A percentile compares a stretch with the other conserved stretches of the same genome.
These are phyloP conservation scores for Tromatobia lineatoria DNA, from an alignment of 2,888 invertebrate species.

Conservation along the genomic window DNA sequence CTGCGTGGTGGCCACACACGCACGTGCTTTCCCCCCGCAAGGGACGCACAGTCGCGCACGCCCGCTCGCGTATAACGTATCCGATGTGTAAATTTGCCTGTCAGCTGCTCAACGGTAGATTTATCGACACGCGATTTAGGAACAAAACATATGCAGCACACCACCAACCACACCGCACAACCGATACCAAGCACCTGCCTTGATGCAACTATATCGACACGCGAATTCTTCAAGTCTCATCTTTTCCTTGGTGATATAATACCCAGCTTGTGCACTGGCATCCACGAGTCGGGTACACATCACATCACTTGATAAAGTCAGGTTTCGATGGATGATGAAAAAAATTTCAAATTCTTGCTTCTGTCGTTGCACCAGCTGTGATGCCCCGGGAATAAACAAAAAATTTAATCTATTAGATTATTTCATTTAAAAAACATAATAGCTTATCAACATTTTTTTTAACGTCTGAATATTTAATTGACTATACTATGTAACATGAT, in stretches of 20 bases:
- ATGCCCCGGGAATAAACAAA: background rate
- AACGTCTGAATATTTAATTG: too few species aligned
- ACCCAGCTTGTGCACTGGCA: too few species aligned
- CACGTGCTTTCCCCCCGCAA: slow-evolving; percentile 57
- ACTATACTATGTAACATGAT: too few species aligned
- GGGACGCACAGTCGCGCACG: slow-evolving; percentile 53
- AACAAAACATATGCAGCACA: slow-evolving; percentile 61
- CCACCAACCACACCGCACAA: background rate
- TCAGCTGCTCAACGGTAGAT: slow-evolving; percentile 71
- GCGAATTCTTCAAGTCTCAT: slow-evolving; percentile 48
- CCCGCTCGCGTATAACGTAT: slow-evolving; percentile 63
- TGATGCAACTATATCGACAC: slow-evolving; percentile 32
- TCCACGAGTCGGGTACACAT: background rate
- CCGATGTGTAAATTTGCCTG: slow-evolving; percentile 70
- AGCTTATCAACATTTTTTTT: too few species aligned
- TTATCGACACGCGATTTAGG: slow-evolving; percentile 70
- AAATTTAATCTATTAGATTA: too few species aligned
- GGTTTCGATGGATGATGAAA: background rate
- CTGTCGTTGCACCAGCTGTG: background rate
- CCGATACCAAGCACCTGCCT: slow-evolving; percentile 64
- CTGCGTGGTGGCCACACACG: slow-evolving; percentile 57
- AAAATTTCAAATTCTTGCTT: background rate
- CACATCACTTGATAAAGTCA: background rate
- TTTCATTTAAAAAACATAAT: too few species aligned
- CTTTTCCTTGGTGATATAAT: background rate